Evolutionary conservation across 2,113 vertebrate species (phyloP), one percentile per base, ranked within the genome.

Genomic region (Pungitius pungitius): DNA sequence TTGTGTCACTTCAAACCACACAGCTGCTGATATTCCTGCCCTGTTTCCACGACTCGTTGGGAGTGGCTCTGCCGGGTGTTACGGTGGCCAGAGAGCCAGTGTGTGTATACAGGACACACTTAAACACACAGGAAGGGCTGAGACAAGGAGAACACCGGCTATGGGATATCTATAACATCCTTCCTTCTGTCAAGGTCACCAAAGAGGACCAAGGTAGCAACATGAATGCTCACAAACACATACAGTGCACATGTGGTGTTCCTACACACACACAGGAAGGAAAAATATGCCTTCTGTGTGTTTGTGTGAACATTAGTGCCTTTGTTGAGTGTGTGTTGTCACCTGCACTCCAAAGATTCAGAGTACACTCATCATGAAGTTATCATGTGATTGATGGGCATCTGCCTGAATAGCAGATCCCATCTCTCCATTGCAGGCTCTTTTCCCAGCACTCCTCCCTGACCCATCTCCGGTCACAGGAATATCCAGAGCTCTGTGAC

Each of bases 21-120:
- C 88, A 84, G 81, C 85, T 86, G 85, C 83, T 80, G 71, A 78
- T 86, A 83, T 81, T 82, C n/a, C 63, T 54, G 26, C 55, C 30
- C 61, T 79, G 77, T 77, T 87, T 86, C 77, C 80, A 69, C 13
- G 30, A 52, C 73, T 78, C 78, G 82, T 87, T 88, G 84, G n/a
- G 27, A 1, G 37, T 10, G 17, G 15, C 22, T 67, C 39, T 5
- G 37, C 55, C 14, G 18, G 20, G 49, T 54, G 43, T 59, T 40
- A 42, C 14, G 10, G 51, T 33, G 56, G 8, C 17, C 22, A 4
- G 37, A 24, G 54, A 8, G 24, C 22, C 4, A 22, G 22, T 52
- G 45, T 49, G 20, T 49, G 27, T 33, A 6, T 3, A 20, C 40
- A 45, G 60, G 60, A 30, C 58, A 67, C n/a, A 37, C 11, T 1